Evolutionary conservation across 2,888 invertebrate genomes (phyloP).

Genomic region (Girardia tigrina): DNA sequence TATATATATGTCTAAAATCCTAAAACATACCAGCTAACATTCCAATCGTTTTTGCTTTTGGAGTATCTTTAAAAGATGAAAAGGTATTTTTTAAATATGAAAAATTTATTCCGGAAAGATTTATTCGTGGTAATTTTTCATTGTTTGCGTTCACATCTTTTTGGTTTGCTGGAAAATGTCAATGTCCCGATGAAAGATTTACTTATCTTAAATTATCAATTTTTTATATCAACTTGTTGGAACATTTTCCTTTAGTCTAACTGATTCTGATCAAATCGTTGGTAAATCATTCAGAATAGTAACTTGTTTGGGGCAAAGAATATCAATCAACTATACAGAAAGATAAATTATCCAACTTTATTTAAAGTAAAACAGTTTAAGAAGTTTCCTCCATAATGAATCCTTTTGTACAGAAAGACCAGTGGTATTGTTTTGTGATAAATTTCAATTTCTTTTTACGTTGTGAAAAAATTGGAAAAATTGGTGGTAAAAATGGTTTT

Average conservation of each 20-base stretch:
- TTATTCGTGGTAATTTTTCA: not conserved
- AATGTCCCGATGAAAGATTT: constrained; percentile 40
- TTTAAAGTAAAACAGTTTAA: too few relatives aligned
- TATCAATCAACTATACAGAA: not conserved
- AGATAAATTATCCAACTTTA: too few relatives aligned
- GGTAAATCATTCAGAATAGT: not conserved
- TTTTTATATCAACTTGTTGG: not conserved
- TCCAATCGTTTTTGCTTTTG: not conserved
- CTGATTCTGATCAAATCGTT: not conserved
- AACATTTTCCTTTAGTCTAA: not conserved
- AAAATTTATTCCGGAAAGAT: not conserved
- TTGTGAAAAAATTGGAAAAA: too few relatives aligned
- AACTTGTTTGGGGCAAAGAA: not conserved
- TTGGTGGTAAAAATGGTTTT: too few relatives aligned
- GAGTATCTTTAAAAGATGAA: not conserved
- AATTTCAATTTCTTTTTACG: too few relatives aligned
- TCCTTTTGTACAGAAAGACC: too few relatives aligned
- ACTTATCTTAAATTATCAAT: not conserved
- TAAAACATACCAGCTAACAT: not conserved
- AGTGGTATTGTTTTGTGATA: too few relatives aligned
- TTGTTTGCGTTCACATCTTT: constrained; percentile 43
- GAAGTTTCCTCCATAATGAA: too few relatives aligned
- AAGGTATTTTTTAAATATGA: not conserved
- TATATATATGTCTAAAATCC: constrained; percentile 25
- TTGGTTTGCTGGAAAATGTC: constrained; percentile 47